Conservation (phyloP, 2,888 invertebrate genomes). For the Schrankia costaestrigalis region DNA sequence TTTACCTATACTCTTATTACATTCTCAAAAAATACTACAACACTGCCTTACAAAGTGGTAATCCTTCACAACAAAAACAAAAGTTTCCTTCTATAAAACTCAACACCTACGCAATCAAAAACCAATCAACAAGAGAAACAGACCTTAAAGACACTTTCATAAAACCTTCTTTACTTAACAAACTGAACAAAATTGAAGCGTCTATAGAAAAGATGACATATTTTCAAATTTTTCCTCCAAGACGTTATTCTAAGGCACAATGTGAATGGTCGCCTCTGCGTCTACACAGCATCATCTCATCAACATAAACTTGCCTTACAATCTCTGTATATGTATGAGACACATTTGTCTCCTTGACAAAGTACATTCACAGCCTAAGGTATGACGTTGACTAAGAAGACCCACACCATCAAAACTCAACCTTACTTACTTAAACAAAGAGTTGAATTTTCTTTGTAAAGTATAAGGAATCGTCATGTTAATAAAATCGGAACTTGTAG, state of each 20-base stretch:
- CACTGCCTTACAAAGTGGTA: too few relatives aligned
- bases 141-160: not conserved
- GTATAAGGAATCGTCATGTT: conserved; percentile 33
- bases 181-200: conserved; percentile 1
- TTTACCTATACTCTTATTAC: too few relatives aligned
- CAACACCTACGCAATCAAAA: not conserved
- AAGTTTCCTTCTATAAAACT: too few relatives aligned
- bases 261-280: conserved; percentile 30
- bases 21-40: too few relatives aligned
- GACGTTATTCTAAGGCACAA: conserved; percentile 10
- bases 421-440: too few relatives aligned
- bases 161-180: conserved; percentile 4
- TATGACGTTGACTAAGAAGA: too few relatives aligned
- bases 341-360: conserved; percentile 58
- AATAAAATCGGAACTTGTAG: conserved; percentile 49
- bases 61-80: too few relatives aligned
- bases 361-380: conserved; percentile 52
- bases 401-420: too few relatives aligned
- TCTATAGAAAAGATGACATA: conserved; percentile 2
- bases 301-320: conserved; percentile 35
- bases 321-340: conserved; percentile 48
- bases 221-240: conserved; percentile 7
- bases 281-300: conserved; percentile 27
- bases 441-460: conserved; percentile 8
- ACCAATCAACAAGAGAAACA: conserved; percentile 3